Conservation (phyloP, 30 jellyfish, hydroid and myxozoan genomes). For the Clytia hemisphaerica region DNA sequence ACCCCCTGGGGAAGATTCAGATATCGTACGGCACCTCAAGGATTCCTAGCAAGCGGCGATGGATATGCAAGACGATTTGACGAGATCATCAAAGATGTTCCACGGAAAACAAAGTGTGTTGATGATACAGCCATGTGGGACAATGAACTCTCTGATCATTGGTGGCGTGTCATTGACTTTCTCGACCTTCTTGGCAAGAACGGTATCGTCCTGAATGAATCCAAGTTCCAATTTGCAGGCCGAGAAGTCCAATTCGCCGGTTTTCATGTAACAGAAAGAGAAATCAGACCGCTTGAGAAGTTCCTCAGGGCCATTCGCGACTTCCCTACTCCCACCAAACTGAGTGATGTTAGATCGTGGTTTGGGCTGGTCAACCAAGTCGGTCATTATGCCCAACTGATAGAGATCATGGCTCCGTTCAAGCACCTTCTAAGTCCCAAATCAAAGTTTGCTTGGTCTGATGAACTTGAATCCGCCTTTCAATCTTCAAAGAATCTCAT, state of each 20-base stretch:
- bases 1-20: neutral
- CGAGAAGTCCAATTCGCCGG: neutral
- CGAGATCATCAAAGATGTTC: neutral
- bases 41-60: too few relatives aligned
- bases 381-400: neutral
- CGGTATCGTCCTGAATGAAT: too few relatives aligned
- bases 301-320: neutral
- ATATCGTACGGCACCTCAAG: too few relatives aligned
- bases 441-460: constrained; percentile 3
- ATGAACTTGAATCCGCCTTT: too few relatives aligned
- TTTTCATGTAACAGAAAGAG: neutral
- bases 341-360: neutral
- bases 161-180: too few relatives aligned
- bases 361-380: constrained; percentile 8
- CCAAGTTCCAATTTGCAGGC: neutral
- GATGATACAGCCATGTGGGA: neutral
- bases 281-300: neutral
- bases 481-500: neutral
- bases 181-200: too few relatives aligned
- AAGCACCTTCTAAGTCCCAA: constrained; percentile 13
- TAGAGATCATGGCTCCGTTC: constrained; percentile 26
- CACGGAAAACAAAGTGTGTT: neutral
- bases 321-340: constrained; percentile 4
- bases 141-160: too few relatives aligned
- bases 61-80: constrained; percentile 22